These are phyloP conservation scores for Florisuga fusca DNA, from an alignment of 2,797 vertebrate genomes.

Conservation along the genomic window DNA sequence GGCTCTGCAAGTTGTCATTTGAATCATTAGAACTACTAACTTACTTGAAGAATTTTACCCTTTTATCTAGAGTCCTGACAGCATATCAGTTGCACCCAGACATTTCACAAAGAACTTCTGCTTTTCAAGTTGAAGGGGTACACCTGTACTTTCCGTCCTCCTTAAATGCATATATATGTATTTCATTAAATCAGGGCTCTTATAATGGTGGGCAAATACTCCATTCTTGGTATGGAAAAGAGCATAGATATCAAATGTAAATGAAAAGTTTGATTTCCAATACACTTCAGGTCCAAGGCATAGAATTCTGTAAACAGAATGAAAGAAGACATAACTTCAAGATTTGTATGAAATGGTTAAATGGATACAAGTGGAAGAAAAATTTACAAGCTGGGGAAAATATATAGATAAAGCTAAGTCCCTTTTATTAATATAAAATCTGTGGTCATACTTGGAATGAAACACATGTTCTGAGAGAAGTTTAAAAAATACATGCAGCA, in stretches of 20 bases:
- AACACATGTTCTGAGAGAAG: constrained; percentile 23
- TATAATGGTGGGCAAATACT: constrained; percentile 46
- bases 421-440: constrained; percentile 67
- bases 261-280: constrained; percentile 32
- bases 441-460: constrained; percentile 56
- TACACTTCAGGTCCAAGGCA: neutral
- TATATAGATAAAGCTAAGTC: constrained; percentile 19
- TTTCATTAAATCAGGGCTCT: constrained; percentile 15
- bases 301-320: constrained; percentile 22
- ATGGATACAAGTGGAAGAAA: neutral
- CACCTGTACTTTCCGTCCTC: constrained; percentile 12
- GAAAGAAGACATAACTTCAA: neutral
- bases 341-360: constrained; percentile 33
- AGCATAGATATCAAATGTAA: constrained; percentile 46
- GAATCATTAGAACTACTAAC: neutral
- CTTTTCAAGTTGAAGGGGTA: constrained; percentile 1
- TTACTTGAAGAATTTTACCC: neutral
- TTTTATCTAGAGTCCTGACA: neutral
- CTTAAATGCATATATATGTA: neutral
- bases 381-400: constrained; percentile 31
- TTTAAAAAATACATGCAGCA: constrained; percentile 26
- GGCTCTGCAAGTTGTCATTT: neutral
- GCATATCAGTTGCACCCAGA: neutral
- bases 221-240: neutral
- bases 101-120: constrained; percentile 1